Evolutionary conservation across 2,888 invertebrate species (phyloP).

Genomic region (Dicyrtoma fusca): DNA sequence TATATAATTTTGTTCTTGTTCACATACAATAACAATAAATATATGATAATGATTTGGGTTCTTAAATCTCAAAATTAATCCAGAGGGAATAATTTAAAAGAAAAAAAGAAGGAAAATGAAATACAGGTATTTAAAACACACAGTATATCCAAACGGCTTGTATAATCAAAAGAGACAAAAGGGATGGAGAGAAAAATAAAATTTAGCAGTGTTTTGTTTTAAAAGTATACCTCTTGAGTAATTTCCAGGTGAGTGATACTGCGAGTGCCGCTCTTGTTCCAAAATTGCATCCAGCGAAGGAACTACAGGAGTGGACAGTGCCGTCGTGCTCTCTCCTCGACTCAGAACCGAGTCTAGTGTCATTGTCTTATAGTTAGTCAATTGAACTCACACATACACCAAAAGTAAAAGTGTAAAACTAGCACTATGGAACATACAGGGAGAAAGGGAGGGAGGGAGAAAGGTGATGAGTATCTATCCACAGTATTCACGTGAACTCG

Average conservation of each 20-base stretch:
- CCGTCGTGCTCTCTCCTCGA: constrained; percentile 57
- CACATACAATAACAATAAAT: not conserved
- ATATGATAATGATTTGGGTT: not conserved
- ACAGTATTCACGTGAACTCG: too few species aligned
- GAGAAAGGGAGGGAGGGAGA: not conserved
- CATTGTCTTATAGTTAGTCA: constrained; percentile 26
- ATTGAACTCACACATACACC: constrained; percentile 6
- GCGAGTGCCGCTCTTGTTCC: constrained; percentile 53
- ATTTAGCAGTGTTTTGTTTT: constrained; percentile 8
- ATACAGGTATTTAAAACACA: constrained; percentile 18
- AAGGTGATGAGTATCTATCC: not conserved
- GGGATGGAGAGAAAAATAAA: constrained; percentile 10
- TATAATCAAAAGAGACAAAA: constrained; percentile 6
- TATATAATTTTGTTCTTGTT: constrained; percentile 3
- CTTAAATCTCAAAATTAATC: too few species aligned
- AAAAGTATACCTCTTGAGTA: constrained; percentile 53
- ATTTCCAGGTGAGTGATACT: constrained; percentile 54
- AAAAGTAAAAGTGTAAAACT: not conserved
- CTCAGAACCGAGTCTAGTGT: constrained; percentile 55
- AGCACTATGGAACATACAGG: not conserved
- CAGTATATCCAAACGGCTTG: not conserved
- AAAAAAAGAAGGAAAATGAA: too few species aligned
- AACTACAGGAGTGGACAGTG: constrained; percentile 56
- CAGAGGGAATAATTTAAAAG: too few species aligned
- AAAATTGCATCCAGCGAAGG: constrained; percentile 56